Evolutionary conservation across 2,113 vertebrate genomes (phyloP).

Genomic region (Ranitomeya imitator): DNA sequence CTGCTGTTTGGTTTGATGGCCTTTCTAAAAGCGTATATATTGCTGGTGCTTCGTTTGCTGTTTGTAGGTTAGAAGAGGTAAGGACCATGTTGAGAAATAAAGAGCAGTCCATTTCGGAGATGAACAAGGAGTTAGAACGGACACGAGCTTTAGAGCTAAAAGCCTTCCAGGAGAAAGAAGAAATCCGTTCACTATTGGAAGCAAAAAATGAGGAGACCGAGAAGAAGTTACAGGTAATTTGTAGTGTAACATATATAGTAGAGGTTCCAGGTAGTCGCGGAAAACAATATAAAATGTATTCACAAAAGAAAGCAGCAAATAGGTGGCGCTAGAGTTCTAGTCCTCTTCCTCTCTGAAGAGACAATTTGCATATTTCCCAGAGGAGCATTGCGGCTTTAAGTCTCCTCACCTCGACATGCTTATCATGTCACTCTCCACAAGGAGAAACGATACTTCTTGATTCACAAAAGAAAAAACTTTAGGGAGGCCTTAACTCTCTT

Average conservation of each 20-base stretch:
- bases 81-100: conserved; percentile 64
- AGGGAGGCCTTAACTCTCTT: too few relatives aligned
- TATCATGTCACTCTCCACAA: too few relatives aligned
- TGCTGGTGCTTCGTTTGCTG: background rate
- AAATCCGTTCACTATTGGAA: conserved; percentile 75
- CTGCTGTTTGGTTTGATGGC: too few relatives aligned
- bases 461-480: background rate
- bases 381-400: too few relatives aligned
- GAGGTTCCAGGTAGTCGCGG: background rate
- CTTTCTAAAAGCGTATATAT: too few relatives aligned
- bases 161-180: conserved; percentile 77
- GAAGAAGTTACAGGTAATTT: conserved; percentile 68
- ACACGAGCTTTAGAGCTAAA: conserved; percentile 72
- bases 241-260: background rate
- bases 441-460: too few relatives aligned
- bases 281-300: background rate
- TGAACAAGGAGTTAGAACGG: conserved; percentile 69
- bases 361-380: too few relatives aligned
- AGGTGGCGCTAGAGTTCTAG: too few relatives aligned
- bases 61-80: conserved; percentile 68
- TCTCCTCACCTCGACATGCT: too few relatives aligned
- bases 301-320: too few relatives aligned
- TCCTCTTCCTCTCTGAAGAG: too few relatives aligned
- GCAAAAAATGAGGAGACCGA: conserved; percentile 73
- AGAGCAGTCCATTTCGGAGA: conserved; percentile 60